Conservation (phyloP, 2,113 vertebrate genomes). For the Cebus imitator region DNA sequence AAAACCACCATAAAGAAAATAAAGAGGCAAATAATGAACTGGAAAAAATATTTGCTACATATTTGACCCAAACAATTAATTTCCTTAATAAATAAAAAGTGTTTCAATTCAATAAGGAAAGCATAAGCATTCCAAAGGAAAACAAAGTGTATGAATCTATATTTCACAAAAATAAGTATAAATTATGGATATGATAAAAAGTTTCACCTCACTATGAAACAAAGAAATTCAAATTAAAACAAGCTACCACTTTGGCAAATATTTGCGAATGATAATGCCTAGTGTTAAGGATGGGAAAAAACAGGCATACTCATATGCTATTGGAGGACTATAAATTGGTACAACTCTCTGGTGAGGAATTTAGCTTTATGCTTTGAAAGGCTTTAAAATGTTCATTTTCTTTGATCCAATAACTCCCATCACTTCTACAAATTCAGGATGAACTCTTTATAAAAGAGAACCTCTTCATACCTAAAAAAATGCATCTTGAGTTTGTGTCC, state of each 20-base stretch:
- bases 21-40: background rate
- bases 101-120: slow-evolving; percentile 23
- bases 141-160: background rate
- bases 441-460: background rate
- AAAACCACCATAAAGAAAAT: background rate
- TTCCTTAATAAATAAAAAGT: slow-evolving; percentile 34
- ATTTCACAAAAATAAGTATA: slow-evolving; percentile 23
- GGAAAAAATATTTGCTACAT: slow-evolving; percentile 2
- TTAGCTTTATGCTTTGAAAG: background rate
- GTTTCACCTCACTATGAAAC: background rate
- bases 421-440: background rate
- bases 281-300: background rate
- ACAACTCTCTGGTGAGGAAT: background rate
- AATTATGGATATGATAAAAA: slow-evolving; percentile 9
- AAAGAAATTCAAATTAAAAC: slow-evolving; percentile 33
- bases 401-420: background rate
- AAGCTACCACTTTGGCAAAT: background rate
- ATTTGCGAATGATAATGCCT: background rate
- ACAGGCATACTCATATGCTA: background rate
- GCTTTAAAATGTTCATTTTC: slow-evolving; percentile 3
- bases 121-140: slow-evolving; percentile 29
- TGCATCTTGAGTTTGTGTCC: too few relatives aligned
- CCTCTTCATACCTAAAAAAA: background rate
- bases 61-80: slow-evolving; percentile 1
- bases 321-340: background rate